A percentile compares a stretch with the other conserved stretches of the same genome.
Evolutionary conservation across 2,797 vertebrate species (phyloP).

Genomic region (Danionella dracula): DNA sequence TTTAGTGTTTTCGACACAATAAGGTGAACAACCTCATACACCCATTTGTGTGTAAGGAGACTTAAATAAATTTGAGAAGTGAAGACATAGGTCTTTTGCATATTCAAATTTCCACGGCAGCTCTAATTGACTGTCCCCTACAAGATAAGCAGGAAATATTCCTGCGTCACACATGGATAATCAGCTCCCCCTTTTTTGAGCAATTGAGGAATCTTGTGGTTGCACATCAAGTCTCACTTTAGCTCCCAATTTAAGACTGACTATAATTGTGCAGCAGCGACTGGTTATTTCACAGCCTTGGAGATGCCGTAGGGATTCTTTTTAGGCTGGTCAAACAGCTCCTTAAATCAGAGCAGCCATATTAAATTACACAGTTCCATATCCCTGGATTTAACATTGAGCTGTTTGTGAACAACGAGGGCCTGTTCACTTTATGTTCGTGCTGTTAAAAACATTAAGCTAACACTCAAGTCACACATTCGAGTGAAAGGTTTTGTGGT

Average conservation of each 20-base stretch:
- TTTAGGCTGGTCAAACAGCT: constrained; percentile 55
- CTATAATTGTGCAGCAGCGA: constrained; percentile 52
- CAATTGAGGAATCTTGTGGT: background rate
- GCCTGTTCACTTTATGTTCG: constrained; percentile 45
- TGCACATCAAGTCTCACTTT: constrained; percentile 17
- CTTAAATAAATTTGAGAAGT: no score
- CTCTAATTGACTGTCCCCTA: no score
- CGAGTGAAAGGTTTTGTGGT: constrained; percentile 42
- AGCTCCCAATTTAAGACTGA: constrained; percentile 30
- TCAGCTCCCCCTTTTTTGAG: constrained; percentile 21
- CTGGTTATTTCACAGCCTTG: constrained; percentile 54
- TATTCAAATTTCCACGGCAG: no score
- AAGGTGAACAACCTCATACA: no score
- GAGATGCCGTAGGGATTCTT: constrained; percentile 51
- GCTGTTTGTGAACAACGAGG: constrained; percentile 52
- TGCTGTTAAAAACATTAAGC: constrained; percentile 54
- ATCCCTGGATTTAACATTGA: constrained; percentile 56
- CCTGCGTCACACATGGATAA: constrained; percentile 1
- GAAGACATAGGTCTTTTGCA: no score
- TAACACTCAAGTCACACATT: constrained; percentile 50
- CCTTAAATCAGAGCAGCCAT: constrained; percentile 55
- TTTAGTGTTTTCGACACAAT: no score
- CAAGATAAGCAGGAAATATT: no score
- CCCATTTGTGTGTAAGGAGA: no score
- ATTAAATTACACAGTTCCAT: constrained; percentile 57